Base-by-base conservation (phyloP, 2,113 vertebrate genomes). In the Lathamus discolor region DNA sequence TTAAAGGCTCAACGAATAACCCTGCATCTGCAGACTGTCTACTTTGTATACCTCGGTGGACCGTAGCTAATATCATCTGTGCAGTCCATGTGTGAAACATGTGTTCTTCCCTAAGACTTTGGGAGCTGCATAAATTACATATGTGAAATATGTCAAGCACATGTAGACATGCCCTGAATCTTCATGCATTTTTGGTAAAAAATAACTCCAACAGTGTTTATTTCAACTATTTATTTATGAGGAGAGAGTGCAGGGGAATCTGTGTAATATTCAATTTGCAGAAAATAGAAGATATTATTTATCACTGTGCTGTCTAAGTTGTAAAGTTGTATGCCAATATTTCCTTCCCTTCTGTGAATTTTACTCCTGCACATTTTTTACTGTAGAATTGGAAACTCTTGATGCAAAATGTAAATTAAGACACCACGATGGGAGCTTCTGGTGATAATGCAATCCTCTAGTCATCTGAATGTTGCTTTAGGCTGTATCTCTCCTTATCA, bases 81-180 rank as follows among this genome's bases (percentile, higher is more conserved):
- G 86, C 91, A 97, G 84, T 39, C 96, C 98, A 98, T 97, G 98
- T 98, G 98, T 88, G 96, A 93, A 98, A 97, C 98, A 95, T 97
- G 96, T 95, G 84, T 69, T 93, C 92, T 95, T 93, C 86, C 97
- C 95, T 96, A 92, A 73, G 90, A 77, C 95, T 93, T 18, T 77
- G 68, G 89, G 90, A 97, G 94, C 92, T 96, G 96, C 97, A 97
- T 97, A 98, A 98, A 98, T 98, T 97, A 96, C 95, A 95, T 88
- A 68, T 94, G 87, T 80, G 84, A 97, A 97, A 97, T 97, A 95
- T 96, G 96, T 95, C 97, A 97, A 96, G 88, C 97, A 98, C 90
- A 96, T 98, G 97, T 95, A 96, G 96, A 91, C 80, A 84, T 88
- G 82, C 87, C 80, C 84, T 93, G 90, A 95, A 97, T 95, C 91